These are phyloP conservation scores for Neomicropteryx cornuta DNA, from an alignment of 1,140 invertebrate genomes.

Conservation along the genomic window DNA sequence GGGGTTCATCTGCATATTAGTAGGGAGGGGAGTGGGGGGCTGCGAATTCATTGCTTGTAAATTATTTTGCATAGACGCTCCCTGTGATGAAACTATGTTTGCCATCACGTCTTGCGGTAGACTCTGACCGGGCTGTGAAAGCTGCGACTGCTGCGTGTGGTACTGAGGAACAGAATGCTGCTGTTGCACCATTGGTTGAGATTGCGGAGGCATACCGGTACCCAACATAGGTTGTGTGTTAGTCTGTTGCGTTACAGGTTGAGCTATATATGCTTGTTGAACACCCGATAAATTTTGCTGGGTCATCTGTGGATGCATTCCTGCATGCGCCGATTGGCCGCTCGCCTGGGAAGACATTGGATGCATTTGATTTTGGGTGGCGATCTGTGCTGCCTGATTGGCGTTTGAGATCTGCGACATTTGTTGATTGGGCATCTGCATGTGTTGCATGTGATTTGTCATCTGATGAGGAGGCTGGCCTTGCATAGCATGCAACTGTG, in stretches of 20 bases:
- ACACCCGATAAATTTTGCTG: conserved; percentile 31
- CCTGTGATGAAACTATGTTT: conserved; percentile 39
- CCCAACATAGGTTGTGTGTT: conserved; percentile 35
- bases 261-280: conserved; percentile 32
- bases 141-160: conserved; percentile 35
- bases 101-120: conserved; percentile 38
- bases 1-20: conserved; percentile 38
- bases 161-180: conserved; percentile 36
- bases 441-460: conserved; percentile 38
- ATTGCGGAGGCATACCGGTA: conserved; percentile 29
- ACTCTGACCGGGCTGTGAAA: conserved; percentile 38
- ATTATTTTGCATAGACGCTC: conserved; percentile 33
- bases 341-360: conserved; percentile 28
- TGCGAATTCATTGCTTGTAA: conserved; percentile 35
- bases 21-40: conserved; percentile 42
- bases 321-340: conserved; percentile 22
- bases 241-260: conserved; percentile 31
- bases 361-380: conserved; percentile 30
- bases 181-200: conserved; percentile 33
- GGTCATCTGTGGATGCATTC: conserved; percentile 37
- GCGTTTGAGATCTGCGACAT: conserved; percentile 30
- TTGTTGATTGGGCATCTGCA: conserved; percentile 36
- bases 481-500: conserved; percentile 37
- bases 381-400: conserved; percentile 11
- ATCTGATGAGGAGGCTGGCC: conserved; percentile 29